phyloP scores from a whole-genome alignment of 2,888 invertebrate species.

The Phymatocera aterrima region DNA sequence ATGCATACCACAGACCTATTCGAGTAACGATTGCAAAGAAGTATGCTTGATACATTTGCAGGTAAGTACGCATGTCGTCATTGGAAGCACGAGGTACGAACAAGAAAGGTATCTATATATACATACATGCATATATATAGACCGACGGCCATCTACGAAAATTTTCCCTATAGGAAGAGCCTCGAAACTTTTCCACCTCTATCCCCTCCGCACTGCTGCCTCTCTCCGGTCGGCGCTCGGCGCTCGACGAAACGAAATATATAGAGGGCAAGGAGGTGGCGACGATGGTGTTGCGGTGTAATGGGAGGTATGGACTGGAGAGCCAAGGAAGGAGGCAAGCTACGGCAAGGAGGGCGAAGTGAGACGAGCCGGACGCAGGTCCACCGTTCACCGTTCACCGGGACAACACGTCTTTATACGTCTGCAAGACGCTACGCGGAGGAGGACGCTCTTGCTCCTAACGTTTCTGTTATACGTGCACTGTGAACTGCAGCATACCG shows the following conservation, averaged over 20 bases:
- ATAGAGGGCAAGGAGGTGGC: constrained; percentile 2
- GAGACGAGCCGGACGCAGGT: background rate
- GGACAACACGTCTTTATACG: constrained; percentile 33
- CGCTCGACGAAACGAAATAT: background rate
- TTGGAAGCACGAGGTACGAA: background rate
- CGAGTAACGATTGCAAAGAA: background rate
- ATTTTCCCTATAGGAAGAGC: background rate
- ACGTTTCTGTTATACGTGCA: background rate
- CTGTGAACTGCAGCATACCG: background rate
- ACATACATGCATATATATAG: background rate
- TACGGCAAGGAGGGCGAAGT: background rate
- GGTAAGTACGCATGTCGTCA: background rate
- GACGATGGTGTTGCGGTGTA: constrained; percentile 7
- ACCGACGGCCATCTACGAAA: background rate
- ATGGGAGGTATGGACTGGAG: constrained; percentile 9
- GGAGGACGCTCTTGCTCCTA: constrained; percentile 6
- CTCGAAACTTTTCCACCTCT: background rate
- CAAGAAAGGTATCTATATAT: background rate
- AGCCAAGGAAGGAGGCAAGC: constrained; percentile 25
- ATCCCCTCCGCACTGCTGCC: background rate
- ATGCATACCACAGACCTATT: background rate
- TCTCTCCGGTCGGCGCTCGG: background rate
- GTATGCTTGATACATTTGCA: background rate
- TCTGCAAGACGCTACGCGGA: background rate
- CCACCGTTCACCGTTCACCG: constrained; percentile 36